Percentiles rank a stretch among this genome's conserved stretches.
These are phyloP conservation scores for Cephus pulcher DNA, from an alignment of 2,888 invertebrate genomes.

Conservation along the genomic window DNA sequence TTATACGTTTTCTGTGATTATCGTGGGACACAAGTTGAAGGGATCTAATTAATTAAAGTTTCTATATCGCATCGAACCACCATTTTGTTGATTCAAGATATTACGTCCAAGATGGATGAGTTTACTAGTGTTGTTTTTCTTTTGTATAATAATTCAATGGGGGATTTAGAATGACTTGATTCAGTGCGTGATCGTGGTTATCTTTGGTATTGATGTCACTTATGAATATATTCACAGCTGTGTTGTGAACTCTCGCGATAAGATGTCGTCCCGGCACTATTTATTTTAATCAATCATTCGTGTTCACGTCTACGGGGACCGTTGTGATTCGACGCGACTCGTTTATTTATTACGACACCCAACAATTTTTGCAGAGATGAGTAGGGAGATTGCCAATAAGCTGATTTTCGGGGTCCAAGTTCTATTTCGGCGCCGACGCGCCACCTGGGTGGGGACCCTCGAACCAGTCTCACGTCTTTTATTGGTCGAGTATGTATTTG, in stretches of 20 bases:
- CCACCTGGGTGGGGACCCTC: too few relatives aligned
- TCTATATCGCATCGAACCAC: neutral
- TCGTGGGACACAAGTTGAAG: neutral
- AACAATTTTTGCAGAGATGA: too few relatives aligned
- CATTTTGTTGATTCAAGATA: neutral
- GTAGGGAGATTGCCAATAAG: too few relatives aligned
- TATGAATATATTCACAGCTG: neutral
- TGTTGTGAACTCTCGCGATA: neutral
- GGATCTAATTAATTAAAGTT: neutral
- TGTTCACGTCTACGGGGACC: neutral
- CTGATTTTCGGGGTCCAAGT: too few relatives aligned
- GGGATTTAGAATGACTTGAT: neutral
- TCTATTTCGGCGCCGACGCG: too few relatives aligned
- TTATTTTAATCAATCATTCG: neutral
- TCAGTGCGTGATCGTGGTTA: neutral
- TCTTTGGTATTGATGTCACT: neutral
- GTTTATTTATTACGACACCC: neutral
- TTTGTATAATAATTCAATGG: neutral
- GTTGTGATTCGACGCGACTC: neutral
- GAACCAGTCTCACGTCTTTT: too few relatives aligned
- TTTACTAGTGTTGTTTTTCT: neutral
- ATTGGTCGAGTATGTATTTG: too few relatives aligned
- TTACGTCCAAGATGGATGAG: too few relatives aligned
- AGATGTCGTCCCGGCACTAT: neutral
- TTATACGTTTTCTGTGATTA: neutral